Base-by-base conservation (phyloP, 2,113 vertebrate species). In the Corythaixoides concolor region DNA sequence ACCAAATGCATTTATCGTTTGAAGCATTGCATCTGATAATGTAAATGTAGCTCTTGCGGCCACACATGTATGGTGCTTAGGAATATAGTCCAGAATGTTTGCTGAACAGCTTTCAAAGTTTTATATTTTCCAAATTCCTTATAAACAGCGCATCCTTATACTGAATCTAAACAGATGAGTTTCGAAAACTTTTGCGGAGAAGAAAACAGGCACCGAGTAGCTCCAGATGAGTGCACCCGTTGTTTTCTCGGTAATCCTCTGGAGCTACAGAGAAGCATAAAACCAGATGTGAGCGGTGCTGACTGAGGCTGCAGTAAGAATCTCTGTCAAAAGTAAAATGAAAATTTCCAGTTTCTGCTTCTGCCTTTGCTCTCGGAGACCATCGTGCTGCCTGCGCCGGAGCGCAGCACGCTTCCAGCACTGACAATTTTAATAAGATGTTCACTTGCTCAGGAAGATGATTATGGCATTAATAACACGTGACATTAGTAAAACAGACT, bases 271-370 rank as follows among this genome's bases (percentile, higher is more conserved):
- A 80, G 90, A 74, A 93, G 56, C 62, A 7, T 55, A 93, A 92
- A 93, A 53, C 64, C 94, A 97, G 90, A 67, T 70, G 86, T 55
- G 86, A 86, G 90, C 90, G 60, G 68, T 24, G 35, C 45, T 79
- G 85, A 15, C 70, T n/a, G 47, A 70, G 86, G 77, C 81, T 64
- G 63, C 81, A 73, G 62, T 16, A 32, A 41, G 82, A 50, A 26
- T 13, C 69, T 59, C 45, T 73, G 37, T 62, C 72, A 74, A 9
- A 52, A 64, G 60, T 83, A 45, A 63, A 77, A 47, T 14, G 55
- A 74, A 67, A 64, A 78, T 52, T 53, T 45, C 43, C 76, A 74
- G 39, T 47, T 93, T 39, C 59, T 77, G 22, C 63, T 72, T 72
- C 53, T 77, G 59, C 41, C 35, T 74, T 60, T 47, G 33, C 19